Evolutionary conservation across 2,113 vertebrate genomes (phyloP).

Genomic region (Panthera leo): DNA sequence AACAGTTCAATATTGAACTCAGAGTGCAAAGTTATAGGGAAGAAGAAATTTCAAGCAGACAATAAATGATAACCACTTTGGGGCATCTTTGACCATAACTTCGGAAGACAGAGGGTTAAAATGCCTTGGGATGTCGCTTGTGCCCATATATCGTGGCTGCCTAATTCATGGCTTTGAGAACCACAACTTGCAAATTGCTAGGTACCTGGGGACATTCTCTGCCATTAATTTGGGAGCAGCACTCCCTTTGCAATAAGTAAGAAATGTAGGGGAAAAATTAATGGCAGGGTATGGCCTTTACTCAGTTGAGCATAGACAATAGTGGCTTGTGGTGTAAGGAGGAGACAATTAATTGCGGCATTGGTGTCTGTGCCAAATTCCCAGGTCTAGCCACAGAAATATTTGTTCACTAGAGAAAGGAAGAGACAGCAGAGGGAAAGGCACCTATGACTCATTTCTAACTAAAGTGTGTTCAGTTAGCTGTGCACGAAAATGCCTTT

Average conservation of each 20-base stretch:
- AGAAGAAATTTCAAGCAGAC: constrained; percentile 67
- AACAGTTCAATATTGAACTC: constrained; percentile 67
- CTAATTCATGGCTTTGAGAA: constrained; percentile 52
- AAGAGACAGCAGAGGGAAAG: constrained; percentile 5
- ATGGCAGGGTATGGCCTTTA: constrained; percentile 63
- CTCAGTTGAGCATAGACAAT: constrained; percentile 68
- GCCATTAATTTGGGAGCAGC: constrained; percentile 69
- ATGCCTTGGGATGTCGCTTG: constrained; percentile 61
- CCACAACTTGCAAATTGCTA: constrained; percentile 72
- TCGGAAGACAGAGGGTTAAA: constrained; percentile 77
- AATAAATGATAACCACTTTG: constrained; percentile 71
- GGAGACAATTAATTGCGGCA: constrained; percentile 69
- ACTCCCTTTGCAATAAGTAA: constrained; percentile 63
- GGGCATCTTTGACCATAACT: constrained; percentile 35
- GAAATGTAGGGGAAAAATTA: constrained; percentile 59
- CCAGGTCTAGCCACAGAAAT: constrained; percentile 68
- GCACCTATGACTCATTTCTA: not conserved
- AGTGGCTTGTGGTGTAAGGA: constrained; percentile 18
- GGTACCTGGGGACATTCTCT: constrained; percentile 67
- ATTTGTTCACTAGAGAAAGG: constrained; percentile 51
- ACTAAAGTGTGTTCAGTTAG: not conserved
- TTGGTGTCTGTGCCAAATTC: constrained; percentile 62
- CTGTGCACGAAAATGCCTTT: not conserved
- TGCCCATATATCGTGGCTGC: constrained; percentile 25
- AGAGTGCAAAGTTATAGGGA: constrained; percentile 63